phyloP scores from a whole-genome alignment of 1,140 invertebrate species.

The Rhagoletis zephyria region DNA sequence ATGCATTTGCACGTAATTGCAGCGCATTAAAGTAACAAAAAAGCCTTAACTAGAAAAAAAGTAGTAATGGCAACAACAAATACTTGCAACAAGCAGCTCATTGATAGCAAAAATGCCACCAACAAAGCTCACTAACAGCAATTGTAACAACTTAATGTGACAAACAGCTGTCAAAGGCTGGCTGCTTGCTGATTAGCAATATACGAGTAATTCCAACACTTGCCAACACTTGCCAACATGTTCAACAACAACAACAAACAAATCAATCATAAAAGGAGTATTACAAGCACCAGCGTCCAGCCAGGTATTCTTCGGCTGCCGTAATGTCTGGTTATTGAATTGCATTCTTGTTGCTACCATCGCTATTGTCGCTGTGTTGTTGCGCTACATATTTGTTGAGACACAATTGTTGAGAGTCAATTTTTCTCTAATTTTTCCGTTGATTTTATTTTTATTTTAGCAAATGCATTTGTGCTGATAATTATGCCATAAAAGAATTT shows the following conservation, averaged over 20 bases:
- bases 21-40: neutral
- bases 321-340: no score
- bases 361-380: neutral
- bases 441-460: neutral
- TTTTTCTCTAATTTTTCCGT: neutral
- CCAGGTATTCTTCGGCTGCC: no score
- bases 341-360: neutral
- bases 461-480: neutral
- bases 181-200: neutral
- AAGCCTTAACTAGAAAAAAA: no score
- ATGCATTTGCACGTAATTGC: constrained; percentile 13
- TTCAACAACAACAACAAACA: constrained; percentile 15
- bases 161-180: constrained; percentile 2
- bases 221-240: no score
- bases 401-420: neutral
- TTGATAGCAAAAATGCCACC: constrained; percentile 32
- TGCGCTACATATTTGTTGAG: constrained; percentile 20
- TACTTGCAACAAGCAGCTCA: neutral
- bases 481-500: constrained; percentile 43
- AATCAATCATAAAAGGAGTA: constrained; percentile 22
- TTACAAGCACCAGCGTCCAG: neutral
- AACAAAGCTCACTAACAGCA: constrained; percentile 18
- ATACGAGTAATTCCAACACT: neutral
- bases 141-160: constrained; percentile 47
- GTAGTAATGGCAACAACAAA: neutral